Conservation (phyloP, 2,797 vertebrate species). For the Chelidonichthys spinosus region DNA sequence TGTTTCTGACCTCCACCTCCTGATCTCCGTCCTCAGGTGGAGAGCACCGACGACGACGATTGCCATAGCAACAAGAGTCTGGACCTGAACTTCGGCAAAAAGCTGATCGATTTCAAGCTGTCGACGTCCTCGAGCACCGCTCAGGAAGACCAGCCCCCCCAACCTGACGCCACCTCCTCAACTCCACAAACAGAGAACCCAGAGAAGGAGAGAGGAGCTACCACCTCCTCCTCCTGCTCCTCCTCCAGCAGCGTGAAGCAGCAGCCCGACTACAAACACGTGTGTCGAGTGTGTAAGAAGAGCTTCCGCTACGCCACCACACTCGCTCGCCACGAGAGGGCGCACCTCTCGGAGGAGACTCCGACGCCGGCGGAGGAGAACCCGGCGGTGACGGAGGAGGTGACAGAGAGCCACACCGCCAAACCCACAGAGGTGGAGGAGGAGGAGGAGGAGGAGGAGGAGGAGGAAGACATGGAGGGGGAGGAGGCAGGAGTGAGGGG, state of each 20-base stretch:
- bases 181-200: constrained; percentile 36
- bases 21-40: constrained; percentile 40
- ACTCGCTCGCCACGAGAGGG: constrained; percentile 92
- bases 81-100: constrained; percentile 95
- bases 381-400: constrained; percentile 50
- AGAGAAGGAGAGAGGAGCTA: constrained; percentile 20
- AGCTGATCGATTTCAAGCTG: constrained; percentile 92
- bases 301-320: constrained; percentile 94
- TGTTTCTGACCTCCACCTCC: too few relatives aligned
- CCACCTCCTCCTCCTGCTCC: constrained; percentile 14
- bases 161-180: constrained; percentile 45
- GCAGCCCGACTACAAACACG: constrained; percentile 87
- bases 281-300: constrained; percentile 91
- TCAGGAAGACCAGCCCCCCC: constrained; percentile 54
- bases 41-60: constrained; percentile 84
- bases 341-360: constrained; percentile 83
- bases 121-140: constrained; percentile 57
- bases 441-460: constrained; percentile 65
- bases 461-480: constrained; percentile 62
- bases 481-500: constrained; percentile 76
- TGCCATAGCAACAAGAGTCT: constrained; percentile 94
- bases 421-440: constrained; percentile 42
- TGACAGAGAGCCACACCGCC: constrained; percentile 35
- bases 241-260: constrained; percentile 70
- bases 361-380: constrained; percentile 50